phyloP scores from a whole-genome alignment of 1,140 invertebrate genomes.

The Lucilia cuprina region DNA sequence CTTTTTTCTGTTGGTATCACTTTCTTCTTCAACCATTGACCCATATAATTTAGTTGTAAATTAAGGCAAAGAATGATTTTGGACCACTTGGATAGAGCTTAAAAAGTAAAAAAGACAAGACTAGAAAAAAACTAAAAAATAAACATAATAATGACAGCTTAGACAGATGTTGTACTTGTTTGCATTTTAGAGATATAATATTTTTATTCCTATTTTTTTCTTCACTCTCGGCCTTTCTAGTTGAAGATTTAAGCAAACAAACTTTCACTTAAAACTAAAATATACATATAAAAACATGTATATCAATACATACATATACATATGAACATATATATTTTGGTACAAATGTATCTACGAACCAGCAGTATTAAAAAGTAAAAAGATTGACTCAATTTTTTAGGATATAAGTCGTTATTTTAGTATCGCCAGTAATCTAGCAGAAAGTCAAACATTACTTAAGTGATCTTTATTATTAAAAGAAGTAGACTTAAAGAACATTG shows the following conservation, averaged over 20 bases:
- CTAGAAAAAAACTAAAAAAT: background rate
- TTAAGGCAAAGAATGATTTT: background rate
- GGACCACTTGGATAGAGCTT: background rate
- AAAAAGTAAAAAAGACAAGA: background rate
- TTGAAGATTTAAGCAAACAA: no score
- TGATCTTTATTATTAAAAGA: no score
- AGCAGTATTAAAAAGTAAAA: no score
- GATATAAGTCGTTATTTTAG: no score
- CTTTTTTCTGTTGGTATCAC: background rate
- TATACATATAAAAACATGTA: background rate
- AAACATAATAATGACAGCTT: slow-evolving; percentile 17
- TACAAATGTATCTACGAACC: no score
- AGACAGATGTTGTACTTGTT: background rate
- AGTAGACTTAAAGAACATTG: no score
- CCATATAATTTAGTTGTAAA: slow-evolving; percentile 6
- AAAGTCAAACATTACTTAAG: no score
- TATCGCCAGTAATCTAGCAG: no score
- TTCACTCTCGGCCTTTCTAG: no score
- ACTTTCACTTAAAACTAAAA: background rate
- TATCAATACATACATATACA: background rate
- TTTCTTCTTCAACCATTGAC: background rate
- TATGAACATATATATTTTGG: no score
- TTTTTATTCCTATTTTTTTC: no score
- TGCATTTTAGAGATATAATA: background rate
- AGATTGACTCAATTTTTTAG: no score